Percentiles rank a stretch among this genome's conserved stretches.
Evolutionary conservation across 2,797 vertebrate species (phyloP).

Genomic region (Anniella stebbinsi): DNA sequence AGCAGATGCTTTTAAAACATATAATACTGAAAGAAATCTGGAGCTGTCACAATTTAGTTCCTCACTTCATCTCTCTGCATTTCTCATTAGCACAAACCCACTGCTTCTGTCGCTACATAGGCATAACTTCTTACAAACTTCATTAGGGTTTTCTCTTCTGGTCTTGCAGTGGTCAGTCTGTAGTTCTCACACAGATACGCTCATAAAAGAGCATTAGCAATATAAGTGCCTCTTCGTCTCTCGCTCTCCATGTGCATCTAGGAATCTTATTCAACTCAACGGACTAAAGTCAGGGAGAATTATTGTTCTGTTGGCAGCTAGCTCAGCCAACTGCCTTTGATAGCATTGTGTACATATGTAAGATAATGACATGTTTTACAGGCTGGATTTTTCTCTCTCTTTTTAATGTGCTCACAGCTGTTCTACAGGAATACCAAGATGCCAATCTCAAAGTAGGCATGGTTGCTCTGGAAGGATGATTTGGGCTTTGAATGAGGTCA

Average conservation of each 20-base stretch:
- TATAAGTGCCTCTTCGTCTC: not conserved
- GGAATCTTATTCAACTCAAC: conserved; percentile 5
- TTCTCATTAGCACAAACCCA: not conserved
- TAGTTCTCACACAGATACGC: not conserved
- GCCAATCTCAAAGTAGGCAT: not conserved
- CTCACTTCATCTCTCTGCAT: conserved; percentile 24
- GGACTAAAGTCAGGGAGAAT: not conserved
- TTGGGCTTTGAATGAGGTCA: not conserved
- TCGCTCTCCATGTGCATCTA: not conserved
- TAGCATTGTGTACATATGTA: conserved; percentile 34
- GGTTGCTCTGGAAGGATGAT: not conserved
- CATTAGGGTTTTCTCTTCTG: conserved; percentile 32
- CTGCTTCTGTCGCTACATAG: conserved; percentile 13
- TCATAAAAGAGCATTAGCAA: not conserved
- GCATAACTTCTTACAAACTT: conserved; percentile 36
- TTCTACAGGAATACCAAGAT: not conserved
- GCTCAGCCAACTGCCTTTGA: conserved; percentile 15
- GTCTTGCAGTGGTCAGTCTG: not conserved
- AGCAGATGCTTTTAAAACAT: conserved; percentile 31
- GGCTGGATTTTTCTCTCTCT: fast-evolving
- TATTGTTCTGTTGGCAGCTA: conserved; percentile 27
- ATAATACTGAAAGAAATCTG: conserved; percentile 43
- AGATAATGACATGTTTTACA: conserved; percentile 34
- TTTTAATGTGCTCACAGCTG: conserved; percentile 1
- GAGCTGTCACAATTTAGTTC: conserved; percentile 34